phyloP scores from a whole-genome alignment of 2,797 vertebrate genomes.

The Ptychadena robeensis region DNA sequence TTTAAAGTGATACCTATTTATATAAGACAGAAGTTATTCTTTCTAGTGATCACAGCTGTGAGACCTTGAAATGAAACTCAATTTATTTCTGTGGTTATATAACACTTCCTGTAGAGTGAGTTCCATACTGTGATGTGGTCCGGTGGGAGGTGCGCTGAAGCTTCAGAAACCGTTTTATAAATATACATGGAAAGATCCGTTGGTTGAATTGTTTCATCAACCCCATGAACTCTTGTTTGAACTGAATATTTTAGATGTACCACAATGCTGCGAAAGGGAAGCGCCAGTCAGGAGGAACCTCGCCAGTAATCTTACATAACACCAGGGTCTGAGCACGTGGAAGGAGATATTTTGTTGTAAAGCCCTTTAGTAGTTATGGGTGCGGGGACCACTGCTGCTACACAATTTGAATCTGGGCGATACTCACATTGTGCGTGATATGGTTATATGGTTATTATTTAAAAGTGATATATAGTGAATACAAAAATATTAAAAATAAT shows the following conservation, averaged over 20 bases:
- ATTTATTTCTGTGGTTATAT: constrained; percentile 7
- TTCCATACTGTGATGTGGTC: constrained; percentile 24
- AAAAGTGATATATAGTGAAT: no score
- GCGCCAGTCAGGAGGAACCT: background rate
- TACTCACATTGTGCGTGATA: no score
- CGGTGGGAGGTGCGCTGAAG: background rate
- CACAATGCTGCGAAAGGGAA: background rate
- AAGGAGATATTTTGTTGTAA: background rate
- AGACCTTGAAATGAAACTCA: background rate
- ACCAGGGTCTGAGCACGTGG: background rate
- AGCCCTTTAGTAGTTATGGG: no score
- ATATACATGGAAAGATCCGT: background rate
- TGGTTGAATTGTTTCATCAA: background rate
- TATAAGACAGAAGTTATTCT: background rate
- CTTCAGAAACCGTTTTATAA: constrained; percentile 5
- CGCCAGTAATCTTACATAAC: background rate
- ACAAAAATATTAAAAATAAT: no score
- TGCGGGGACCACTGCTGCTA: no score
- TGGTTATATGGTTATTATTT: no score
- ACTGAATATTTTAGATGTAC: background rate
- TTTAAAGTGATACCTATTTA: background rate
- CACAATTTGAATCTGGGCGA: no score
- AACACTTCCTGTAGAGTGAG: background rate
- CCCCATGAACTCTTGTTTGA: background rate
- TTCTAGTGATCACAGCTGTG: background rate